Evolutionary conservation across 2,797 vertebrate species (phyloP), one percentile per base, ranked within the genome.

Genomic region (Acrossocheilus fasciatus): DNA sequence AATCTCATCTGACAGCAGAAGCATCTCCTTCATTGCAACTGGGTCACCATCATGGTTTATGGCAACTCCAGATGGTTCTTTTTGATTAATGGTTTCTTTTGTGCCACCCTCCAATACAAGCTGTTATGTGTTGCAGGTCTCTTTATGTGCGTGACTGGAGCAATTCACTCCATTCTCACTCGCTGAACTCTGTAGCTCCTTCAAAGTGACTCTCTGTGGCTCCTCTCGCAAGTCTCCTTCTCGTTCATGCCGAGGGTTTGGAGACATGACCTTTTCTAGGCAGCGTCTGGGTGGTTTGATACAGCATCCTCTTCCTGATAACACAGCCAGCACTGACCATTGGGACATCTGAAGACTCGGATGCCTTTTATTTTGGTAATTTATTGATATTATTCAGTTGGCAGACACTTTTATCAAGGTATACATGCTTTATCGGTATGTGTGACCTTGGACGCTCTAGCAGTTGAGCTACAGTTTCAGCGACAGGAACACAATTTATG

Each of bases 71-170:
- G 83, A 69, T 78, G 47, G 2, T 57, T 85, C 50, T 57, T 69
- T 84, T 54, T 85, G 74, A 85, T 85, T 41, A 78, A 85, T 85
- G 64, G 64, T 52, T 78, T 78, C 47, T 57, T 78, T 78, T 77
- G 82, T 76, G 73, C 43, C 73, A 26, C 59, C 45, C 82, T 66
- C 82, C 82, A 84, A 45, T 77, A 69, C 74, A 78, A 76, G 36
- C 74, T 78, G n/a, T 50, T 69, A 14, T 43, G 36, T 26, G 34
- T 54, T 78, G 9, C 47, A 54, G 64, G 54, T 36, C 36, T 84
- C 62, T 78, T 66, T 57, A 43, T 78, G 34, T 69, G 47, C 23
- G 14, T 54, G 74, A 78, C 73, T 84, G 70, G 41, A 64, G 70
- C 41, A 59, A 30, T 75, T 62, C 5, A 62, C 39, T 83, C 39